Base-by-base conservation (phyloP, 2,888 invertebrate species). In the Meiosimyza decipiens region DNA sequence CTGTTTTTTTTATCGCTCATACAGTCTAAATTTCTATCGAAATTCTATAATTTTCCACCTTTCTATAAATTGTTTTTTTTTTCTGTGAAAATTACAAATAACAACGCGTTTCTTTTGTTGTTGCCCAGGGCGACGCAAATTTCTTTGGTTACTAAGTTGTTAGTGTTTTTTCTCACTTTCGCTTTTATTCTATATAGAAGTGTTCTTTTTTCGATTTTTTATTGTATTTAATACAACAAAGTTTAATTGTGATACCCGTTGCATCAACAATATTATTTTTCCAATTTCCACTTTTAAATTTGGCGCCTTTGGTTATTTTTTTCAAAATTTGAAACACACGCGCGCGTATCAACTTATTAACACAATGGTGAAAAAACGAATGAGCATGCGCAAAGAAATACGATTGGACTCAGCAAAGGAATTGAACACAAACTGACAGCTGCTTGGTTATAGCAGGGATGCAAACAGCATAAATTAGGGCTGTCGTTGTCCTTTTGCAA, bases 361-460 rank as follows among this genome's bases (percentile, higher is more conserved):
- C 28, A 69, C 59, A 75, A 77, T 66, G 66, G 66, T 74, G 75
- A 74, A 75, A 28, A 28, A 62, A 74, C 78, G 81, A 82, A 81
- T 75, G 76, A 79, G 75, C 77, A 79, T 79, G 77, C 77, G 80
- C 79, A 80, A 72, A 73, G 76, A 71, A 75, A 78, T 74, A 22
- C 57, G 54, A 16, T 57, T 18, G 2, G 7, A 67, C 13, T 13
- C 52, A 64, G 50, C 64, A 51, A 40, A 40, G 40, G 40, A 33
- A 51, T 18, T n/a, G 54, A 66, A 18, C 18, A 28, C 62, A 28
- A 16, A 62, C 22, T 33, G 40, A 22, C 40, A 40, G 40, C 40
- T 40, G 40, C 40, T 40, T 9, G 9, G 3, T 9, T 40, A 9
- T 6, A 6, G 40, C 40, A 40, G 40, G 40, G 40, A 40, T 40